phyloP scores from a whole-genome alignment of 92 coral and sea anemone species.

The Paragorgia papillata region DNA sequence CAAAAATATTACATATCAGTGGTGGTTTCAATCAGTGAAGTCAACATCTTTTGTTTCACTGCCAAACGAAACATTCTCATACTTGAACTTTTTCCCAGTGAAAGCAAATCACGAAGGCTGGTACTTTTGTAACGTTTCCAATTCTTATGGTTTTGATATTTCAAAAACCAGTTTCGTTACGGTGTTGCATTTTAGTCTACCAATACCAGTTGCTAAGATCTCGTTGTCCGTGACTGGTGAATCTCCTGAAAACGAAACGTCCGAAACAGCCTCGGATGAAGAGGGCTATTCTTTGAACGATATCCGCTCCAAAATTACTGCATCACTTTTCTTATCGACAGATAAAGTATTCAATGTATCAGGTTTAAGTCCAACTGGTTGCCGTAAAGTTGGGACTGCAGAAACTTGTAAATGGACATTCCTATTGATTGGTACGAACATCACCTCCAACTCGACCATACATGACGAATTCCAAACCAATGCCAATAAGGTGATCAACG shows the following conservation, averaged over 20 bases:
- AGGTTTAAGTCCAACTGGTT: neutral
- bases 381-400: constrained; percentile 43
- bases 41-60: constrained; percentile 35
- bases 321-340: neutral
- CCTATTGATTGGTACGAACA: constrained; percentile 52
- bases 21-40: constrained; percentile 60
- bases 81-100: constrained; percentile 46
- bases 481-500: constrained; percentile 54
- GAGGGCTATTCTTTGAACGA: neutral
- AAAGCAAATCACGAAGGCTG: constrained; percentile 52
- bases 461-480: constrained; percentile 42
- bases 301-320: neutral
- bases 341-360: neutral
- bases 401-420: constrained; percentile 54
- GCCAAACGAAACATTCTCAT: constrained; percentile 50
- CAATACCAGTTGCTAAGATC: constrained; percentile 51
- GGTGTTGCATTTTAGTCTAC: constrained; percentile 58
- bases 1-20: constrained; percentile 59
- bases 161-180: constrained; percentile 56
- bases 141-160: constrained; percentile 57
- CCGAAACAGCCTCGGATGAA: neutral
- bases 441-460: constrained; percentile 46
- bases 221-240: constrained; percentile 20
- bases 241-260: neutral
- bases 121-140: constrained; percentile 67